Evolutionary conservation across 2,888 invertebrate species (phyloP).

Genomic region (Drosophila ezoana): DNA sequence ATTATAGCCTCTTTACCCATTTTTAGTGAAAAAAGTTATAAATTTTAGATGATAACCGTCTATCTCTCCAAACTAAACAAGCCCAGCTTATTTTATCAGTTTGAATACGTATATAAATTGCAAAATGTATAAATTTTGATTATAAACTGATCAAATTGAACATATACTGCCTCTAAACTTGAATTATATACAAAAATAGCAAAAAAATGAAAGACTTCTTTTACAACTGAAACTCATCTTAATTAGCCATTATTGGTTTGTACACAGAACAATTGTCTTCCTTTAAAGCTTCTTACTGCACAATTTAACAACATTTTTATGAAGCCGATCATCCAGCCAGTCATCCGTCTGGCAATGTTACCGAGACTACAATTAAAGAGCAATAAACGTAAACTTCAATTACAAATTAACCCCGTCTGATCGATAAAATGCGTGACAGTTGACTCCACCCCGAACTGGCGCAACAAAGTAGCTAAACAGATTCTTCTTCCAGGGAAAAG

Average conservation of each 20-base stretch:
- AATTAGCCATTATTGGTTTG: conserved; percentile 2
- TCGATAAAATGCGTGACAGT: conserved; percentile 57
- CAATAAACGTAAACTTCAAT: conserved; percentile 71
- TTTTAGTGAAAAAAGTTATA: too few relatives aligned
- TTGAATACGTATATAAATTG: too few relatives aligned
- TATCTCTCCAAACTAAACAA: too few relatives aligned
- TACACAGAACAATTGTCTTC: conserved; percentile 19
- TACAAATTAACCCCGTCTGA: conserved; percentile 56
- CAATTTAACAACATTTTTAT: conserved; percentile 29
- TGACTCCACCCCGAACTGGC: conserved; percentile 31
- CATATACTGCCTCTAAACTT: too few relatives aligned
- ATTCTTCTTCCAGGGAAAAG: conserved; percentile 37
- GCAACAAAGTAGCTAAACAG: neutral
- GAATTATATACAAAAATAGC: neutral
- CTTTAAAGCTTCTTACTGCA: conserved; percentile 9
- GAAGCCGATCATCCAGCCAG: conserved; percentile 11
- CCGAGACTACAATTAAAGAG: conserved; percentile 57
- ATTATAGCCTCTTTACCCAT: too few relatives aligned
- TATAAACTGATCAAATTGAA: too few relatives aligned
- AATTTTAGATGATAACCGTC: too few relatives aligned
- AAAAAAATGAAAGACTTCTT: neutral
- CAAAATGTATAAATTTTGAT: too few relatives aligned
- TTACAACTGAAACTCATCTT: neutral
- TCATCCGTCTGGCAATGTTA: conserved; percentile 30
- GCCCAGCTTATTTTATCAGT: neutral